Conservation (phyloP, 1,140 invertebrate species). For the Tetragnatha versicolor region DNA sequence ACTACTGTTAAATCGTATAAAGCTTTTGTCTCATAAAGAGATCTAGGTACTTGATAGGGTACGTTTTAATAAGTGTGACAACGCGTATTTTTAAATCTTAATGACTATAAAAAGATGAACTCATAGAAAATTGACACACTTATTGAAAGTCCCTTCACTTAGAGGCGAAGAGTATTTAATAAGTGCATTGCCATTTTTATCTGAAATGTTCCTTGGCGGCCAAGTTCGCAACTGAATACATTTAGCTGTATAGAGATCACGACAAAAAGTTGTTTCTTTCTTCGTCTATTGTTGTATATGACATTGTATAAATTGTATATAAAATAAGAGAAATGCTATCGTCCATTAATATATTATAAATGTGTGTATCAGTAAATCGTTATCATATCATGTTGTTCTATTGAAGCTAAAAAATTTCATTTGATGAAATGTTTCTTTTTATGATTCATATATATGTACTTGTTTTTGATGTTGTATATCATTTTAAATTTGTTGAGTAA, state of each 20-base stretch:
- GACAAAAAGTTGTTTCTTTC: background rate
- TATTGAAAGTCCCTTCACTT: background rate
- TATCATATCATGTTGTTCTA: constrained; percentile 39
- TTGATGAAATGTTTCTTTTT: constrained; percentile 35
- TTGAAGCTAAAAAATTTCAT: constrained; percentile 32
- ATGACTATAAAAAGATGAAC: background rate
- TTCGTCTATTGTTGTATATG: constrained; percentile 19
- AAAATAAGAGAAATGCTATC: constrained; percentile 42
- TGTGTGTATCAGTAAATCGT: constrained; percentile 27
- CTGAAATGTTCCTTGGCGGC: constrained; percentile 9
- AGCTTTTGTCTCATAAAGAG: background rate
- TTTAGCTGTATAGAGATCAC: background rate
- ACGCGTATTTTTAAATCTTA: background rate
- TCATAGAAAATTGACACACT: background rate
- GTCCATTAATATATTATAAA: constrained; percentile 40
- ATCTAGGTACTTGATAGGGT: background rate
- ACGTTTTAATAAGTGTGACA: background rate
- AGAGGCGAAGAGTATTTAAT: background rate
- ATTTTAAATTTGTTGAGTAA: background rate
- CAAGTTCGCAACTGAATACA: background rate
- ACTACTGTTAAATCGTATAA: background rate
- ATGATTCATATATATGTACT: constrained; percentile 13
- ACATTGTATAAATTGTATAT: constrained; percentile 43
- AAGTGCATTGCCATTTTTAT: background rate
- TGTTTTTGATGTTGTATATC: constrained; percentile 5